phyloP scores from a whole-genome alignment of 2,888 invertebrate species.

The Stomorhina lunata region DNA sequence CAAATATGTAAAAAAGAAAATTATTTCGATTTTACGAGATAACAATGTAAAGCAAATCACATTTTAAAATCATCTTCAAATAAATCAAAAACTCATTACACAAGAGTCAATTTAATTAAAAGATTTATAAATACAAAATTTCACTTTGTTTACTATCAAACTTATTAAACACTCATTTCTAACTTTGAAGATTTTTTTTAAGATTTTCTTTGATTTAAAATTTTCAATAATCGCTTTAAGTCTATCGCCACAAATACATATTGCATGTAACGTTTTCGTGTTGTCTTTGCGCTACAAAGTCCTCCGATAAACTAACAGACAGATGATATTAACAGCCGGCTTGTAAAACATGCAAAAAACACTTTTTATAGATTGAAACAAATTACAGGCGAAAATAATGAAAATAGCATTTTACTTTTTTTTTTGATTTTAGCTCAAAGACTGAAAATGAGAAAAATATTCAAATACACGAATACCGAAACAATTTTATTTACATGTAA shows the following conservation, averaged over 20 bases:
- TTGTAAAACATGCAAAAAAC: conserved; percentile 51
- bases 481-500: background rate
- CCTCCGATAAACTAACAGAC: conserved; percentile 61
- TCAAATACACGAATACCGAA: background rate
- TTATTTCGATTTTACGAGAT: background rate
- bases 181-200: too few species aligned
- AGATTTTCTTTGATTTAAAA: background rate
- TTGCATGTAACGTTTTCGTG: conserved; percentile 19
- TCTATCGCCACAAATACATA: conserved; percentile 12
- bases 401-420: conserved; percentile 8
- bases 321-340: conserved; percentile 50
- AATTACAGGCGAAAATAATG: background rate
- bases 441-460: background rate
- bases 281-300: conserved; percentile 57
- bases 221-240: background rate
- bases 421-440: background rate
- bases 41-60: too few species aligned
- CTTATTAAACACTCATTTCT: too few species aligned
- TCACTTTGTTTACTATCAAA: too few species aligned
- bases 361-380: conserved; percentile 21
- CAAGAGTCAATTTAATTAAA: too few species aligned
- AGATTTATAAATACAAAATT: too few species aligned
- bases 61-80: too few species aligned
- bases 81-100: too few species aligned
- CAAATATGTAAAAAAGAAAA: conserved; percentile 5